Conservation (phyloP, 2,888 invertebrate genomes). For the Cataglyphis livida region DNA sequence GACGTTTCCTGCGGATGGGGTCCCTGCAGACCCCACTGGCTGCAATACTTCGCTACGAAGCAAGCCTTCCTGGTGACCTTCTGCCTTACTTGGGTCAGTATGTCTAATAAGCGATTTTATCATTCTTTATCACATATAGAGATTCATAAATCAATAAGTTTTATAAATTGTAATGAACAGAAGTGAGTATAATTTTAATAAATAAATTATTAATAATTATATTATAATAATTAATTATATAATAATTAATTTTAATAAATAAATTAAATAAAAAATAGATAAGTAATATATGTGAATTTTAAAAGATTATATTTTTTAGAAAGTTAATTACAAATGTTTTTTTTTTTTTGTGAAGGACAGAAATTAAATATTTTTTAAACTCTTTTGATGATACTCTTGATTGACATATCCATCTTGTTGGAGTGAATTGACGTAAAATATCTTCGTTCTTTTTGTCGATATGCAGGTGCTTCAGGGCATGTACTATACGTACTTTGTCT, state of each 20-base stretch:
- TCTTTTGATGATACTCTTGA: background rate
- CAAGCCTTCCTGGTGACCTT: conserved; percentile 96
- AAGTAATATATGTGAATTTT: background rate
- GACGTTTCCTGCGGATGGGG: conserved; percentile 93
- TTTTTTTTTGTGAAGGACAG: background rate
- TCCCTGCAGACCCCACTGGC: conserved; percentile 91
- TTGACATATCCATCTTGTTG: background rate
- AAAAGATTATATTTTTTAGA: too few species aligned
- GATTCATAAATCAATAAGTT: background rate
- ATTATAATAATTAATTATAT: too few species aligned
- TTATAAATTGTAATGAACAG: background rate
- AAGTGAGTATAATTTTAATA: background rate
- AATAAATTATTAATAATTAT: too few species aligned
- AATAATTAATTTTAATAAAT: too few species aligned
- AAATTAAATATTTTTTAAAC: background rate
- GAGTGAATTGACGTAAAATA: background rate
- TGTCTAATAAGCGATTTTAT: background rate
- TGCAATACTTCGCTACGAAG: conserved; percentile 93
- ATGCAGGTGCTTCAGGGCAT: conserved; percentile 89
- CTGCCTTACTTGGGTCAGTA: conserved; percentile 92
- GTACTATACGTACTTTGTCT: conserved; percentile 97
- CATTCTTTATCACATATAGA: background rate
- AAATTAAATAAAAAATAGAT: background rate
- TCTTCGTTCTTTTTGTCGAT: background rate
- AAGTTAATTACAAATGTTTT: background rate